phyloP scores from a whole-genome alignment of 1,140 invertebrate species.

The Ctenoplectra terminalis region DNA sequence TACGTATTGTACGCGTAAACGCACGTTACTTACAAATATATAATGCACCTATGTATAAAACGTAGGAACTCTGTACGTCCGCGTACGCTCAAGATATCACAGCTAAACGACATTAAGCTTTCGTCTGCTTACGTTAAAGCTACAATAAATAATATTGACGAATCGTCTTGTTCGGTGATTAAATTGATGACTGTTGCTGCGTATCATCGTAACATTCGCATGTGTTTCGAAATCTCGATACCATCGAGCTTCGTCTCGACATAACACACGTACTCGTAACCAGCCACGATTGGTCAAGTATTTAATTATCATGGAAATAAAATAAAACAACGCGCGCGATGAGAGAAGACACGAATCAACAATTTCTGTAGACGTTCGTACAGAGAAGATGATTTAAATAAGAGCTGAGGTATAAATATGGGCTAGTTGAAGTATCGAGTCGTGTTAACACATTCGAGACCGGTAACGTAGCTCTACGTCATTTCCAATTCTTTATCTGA shows the following conservation, averaged over 20 bases:
- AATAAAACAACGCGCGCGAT: neutral
- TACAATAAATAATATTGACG: conserved; percentile 72
- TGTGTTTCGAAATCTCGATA: too few relatives aligned
- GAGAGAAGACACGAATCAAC: neutral
- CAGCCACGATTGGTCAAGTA: conserved; percentile 13
- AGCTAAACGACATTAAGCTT: conserved; percentile 79
- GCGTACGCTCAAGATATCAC: conserved; percentile 79
- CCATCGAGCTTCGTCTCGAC: neutral
- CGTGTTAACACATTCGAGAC: too few relatives aligned
- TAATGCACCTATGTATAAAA: conserved; percentile 67
- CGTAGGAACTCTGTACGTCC: conserved; percentile 79
- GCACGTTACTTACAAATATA: conserved; percentile 48
- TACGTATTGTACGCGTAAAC: conserved; percentile 47
- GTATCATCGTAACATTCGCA: too few relatives aligned
- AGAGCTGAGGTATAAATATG: too few relatives aligned
- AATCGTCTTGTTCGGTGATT: conserved; percentile 36
- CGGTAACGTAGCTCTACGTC: too few relatives aligned
- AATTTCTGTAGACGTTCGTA: neutral
- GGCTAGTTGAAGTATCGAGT: too few relatives aligned
- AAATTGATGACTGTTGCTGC: conserved; percentile 28
- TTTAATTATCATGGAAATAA: neutral
- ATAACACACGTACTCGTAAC: neutral
- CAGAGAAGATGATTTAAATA: too few relatives aligned
- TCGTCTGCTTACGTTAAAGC: conserved; percentile 69
- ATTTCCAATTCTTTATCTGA: too few relatives aligned